Conservation (phyloP, 2,797 vertebrate genomes). For the Neoniphon sammara region DNA sequence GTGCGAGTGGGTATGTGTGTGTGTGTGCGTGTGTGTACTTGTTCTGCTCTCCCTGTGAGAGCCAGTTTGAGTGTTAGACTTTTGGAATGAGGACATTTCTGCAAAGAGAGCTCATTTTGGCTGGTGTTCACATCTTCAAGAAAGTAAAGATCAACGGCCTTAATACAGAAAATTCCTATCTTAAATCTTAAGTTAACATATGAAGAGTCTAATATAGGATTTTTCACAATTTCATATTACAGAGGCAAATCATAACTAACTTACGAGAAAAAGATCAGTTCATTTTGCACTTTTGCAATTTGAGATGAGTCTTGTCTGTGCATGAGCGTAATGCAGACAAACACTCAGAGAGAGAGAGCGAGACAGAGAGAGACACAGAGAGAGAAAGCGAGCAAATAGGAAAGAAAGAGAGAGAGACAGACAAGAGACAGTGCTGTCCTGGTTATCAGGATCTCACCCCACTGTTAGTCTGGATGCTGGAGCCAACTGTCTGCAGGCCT, state of each 20-base stretch:
- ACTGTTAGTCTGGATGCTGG: conserved; percentile 18
- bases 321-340: too few species aligned
- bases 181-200: too few species aligned
- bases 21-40: conserved; percentile 19
- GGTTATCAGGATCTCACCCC: conserved; percentile 34
- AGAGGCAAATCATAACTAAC: too few species aligned
- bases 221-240: too few species aligned
- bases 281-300: too few species aligned
- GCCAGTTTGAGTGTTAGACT: conserved; percentile 29
- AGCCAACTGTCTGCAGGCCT: conserved; percentile 19
- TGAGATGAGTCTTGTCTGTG: too few species aligned
- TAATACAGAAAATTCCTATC: too few species aligned
- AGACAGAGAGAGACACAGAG: too few species aligned
- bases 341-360: too few species aligned
- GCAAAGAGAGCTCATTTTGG: conserved; percentile 19
- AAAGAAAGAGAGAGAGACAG: background rate
- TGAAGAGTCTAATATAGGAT: too few species aligned
- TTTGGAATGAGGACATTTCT: conserved; percentile 17
- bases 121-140: too few species aligned
- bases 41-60: conserved; percentile 40
- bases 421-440: conserved; percentile 6
- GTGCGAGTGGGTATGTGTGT: conserved; percentile 22
- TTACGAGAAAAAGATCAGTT: background rate
- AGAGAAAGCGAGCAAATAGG: background rate
- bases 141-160: too few species aligned